Evolutionary conservation across 1,140 invertebrate species (phyloP), one percentile per base, ranked within the genome.

Genomic region (Panagrolaimus sp.): DNA sequence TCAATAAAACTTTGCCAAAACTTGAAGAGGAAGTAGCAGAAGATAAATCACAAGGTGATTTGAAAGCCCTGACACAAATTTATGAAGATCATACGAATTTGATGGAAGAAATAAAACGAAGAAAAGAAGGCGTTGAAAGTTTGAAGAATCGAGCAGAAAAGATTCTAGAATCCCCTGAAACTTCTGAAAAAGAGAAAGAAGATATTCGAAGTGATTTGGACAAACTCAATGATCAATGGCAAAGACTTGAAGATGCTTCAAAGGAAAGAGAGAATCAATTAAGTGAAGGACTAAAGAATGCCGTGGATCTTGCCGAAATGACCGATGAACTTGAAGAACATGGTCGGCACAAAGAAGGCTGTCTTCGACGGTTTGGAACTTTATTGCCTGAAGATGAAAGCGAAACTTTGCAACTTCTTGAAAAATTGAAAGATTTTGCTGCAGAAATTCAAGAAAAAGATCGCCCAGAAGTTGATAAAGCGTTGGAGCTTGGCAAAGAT

Each of bases 1-100:
- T 98, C 4, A 92, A 91, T 24, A 91, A 95, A 84, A 92, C 93
- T 1, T 94, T 98, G 21, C 88, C 89, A 70, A 89, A 89, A 63
- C 87, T 94, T 7, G 94, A 97, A 84, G 90, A 89, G 62, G 93
- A 90, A 1, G 84, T 98, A 52, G 86, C 89, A 7, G 86, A 89
- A 45, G 83, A 92, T 46, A 91, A 91, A 4, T 84, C 98, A 48
- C 93, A 94, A 1, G 91, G 95, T 83, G 93, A 96, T 75, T 89
- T 94, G 63, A 88, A 90, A 48, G 87, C 89, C 0, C 88, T 96
- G 5, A 90, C 95, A 84, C 88, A 89, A 71, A 87, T 98, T 0
- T 93, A 98, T 70, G 88, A 89, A 70, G 84, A 86, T 62, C 85
- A 87, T 71, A 44, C 69, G 8, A 79, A 83, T 44, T 83, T 86